Evolutionary conservation across 2,797 vertebrate genomes (phyloP), one percentile per base, ranked within the genome.

Genomic region (Erethizon dorsatum): DNA sequence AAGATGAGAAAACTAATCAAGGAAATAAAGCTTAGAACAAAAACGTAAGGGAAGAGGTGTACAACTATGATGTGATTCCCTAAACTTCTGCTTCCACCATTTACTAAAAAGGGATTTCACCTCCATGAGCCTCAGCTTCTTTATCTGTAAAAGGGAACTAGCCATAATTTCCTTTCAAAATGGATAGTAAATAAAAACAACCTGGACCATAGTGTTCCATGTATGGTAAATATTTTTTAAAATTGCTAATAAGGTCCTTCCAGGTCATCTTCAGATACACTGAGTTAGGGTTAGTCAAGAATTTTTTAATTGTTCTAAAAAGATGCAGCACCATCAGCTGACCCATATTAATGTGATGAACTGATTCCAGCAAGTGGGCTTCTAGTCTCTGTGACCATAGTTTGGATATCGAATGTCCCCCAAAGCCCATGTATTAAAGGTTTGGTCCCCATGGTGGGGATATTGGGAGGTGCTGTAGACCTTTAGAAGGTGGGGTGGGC

Each of bases 301-400:
- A 52, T 78, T 83, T 65, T 92, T 69, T 88, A 84, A 67, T 59
- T 84, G 45, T 28, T 78, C 52, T n/a, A 3, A 78, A 95, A 92
- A 45, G 26, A 52, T 33, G 17, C 3, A 26, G 6, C 31, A 52
- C n/a, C 8, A 3, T 92, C 50, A 67, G 18, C 57, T 83, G 41
- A 88, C 26, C 47, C 77, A 83, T n/a, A 54, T 24, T 61, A 37
- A 22, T 22, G 37, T 31, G 52, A 75, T 67, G 31, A 88, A 83
- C 13, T 47, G 1, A 4, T 91, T 41, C 26, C 57, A 59, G 31
- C 41, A 57, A 77, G 17, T 15, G 12, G 41, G 2, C 17, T 88
- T 37, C 37, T 77, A 57, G 13, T 10, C 59, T 83, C 69, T 71
- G 47, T 88, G 47, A 50, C 7, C 69, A 15, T 50, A 50, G 45